These are phyloP conservation scores for Acanthurus lineatus DNA, from an alignment of 2,797 vertebrate genomes.

Conservation along the genomic window DNA sequence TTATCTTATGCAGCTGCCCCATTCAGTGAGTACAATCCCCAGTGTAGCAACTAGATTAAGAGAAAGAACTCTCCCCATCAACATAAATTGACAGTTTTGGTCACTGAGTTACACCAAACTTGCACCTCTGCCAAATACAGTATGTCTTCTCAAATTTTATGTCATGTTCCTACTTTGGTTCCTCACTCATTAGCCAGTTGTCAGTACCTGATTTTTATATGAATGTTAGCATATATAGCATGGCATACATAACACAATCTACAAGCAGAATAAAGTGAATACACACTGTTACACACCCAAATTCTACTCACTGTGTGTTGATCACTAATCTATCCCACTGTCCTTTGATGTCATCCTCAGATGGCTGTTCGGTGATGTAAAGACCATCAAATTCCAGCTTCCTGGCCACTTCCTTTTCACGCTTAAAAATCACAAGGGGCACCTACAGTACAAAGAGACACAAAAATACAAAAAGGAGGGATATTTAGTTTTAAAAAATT, in stretches of 20 bases:
- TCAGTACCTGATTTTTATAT: background rate
- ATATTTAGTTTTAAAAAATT: background rate
- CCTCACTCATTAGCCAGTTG: background rate
- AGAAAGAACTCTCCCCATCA: no score
- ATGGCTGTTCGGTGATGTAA: conserved; percentile 95
- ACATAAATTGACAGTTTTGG: no score
- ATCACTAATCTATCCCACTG: conserved; percentile 96
- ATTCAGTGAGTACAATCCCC: no score
- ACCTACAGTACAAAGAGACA: conserved; percentile 81
- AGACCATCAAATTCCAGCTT: conserved; percentile 95
- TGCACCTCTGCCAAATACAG: background rate
- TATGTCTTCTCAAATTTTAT: background rate
- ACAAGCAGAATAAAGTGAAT: background rate
- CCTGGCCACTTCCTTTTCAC: conserved; percentile 94
- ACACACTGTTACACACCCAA: background rate
- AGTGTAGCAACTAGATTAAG: no score
- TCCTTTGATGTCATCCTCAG: conserved; percentile 95
- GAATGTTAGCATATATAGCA: background rate
- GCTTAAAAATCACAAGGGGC: conserved; percentile 94
- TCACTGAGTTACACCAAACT: no score
- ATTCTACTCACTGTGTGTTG: conserved; percentile 92
- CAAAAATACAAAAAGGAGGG: background rate
- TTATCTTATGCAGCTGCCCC: no score
- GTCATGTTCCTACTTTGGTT: background rate
- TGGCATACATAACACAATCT: background rate